Base-by-base conservation (phyloP, 2,797 vertebrate species). In the Triplophysa yarkandensis region DNA sequence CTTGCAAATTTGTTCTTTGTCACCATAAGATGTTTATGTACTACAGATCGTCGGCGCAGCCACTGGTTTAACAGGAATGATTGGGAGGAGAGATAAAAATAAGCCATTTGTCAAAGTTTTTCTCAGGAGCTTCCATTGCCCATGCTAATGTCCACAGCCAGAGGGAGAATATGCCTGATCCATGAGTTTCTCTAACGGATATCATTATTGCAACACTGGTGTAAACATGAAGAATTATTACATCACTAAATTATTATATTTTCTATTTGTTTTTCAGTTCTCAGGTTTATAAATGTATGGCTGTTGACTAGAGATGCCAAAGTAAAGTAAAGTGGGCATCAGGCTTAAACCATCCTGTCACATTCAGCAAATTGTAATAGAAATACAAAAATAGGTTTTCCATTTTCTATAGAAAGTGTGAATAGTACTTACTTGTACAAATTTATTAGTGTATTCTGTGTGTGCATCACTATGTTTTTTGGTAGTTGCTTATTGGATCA, bases 191-290 rank as follows among this genome's bases (percentile, higher is more conserved):
- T n/a, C 21, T 19, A 57, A 77, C 83, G 82, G 79, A 84, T 63
- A 75, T 80, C 68, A 83, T 81, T 74, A 85, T 81, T 70, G 85
- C 86, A 89, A 86, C 83, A 84, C 76, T 82, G 78, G 64, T 78
- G 89, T 68, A 88, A 91, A 87, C 84, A 66, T 71, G 57, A 54
- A 77, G 66, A 83, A 86, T 83, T 76, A 83, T 90, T 90, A 88
- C 87, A 87, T 88, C 89, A 89, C n/a, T 0, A 4, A 34, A 1
- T 62, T 70, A 81, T 83, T 81, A 80, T 64, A 63, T 73, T 68
- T 78, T 71, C 64, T 71, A 23, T 61, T 55, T 76, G n/a, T 74
- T 55, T 69, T 25, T 46, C n/a, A 36, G 39, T 27, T 30, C 23
- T 36, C 2, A 34, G 36, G 14, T 44, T 44, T 68, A 11, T 62